Conservation (phyloP, 2,888 invertebrate genomes). For the Volucella inanis region DNA sequence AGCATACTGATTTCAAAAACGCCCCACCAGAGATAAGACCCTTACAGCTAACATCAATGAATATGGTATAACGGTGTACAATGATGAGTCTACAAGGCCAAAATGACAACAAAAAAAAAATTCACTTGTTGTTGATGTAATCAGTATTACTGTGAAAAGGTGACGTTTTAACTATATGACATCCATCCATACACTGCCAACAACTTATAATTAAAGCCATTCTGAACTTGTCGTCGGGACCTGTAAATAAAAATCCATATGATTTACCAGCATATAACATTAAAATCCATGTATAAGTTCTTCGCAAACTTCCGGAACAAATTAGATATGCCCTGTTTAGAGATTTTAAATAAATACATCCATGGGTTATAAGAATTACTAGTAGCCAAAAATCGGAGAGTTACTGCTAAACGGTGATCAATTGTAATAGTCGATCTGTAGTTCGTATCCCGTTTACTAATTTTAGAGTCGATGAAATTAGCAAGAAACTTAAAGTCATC, state of each 20-base stretch:
- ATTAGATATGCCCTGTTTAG: neutral
- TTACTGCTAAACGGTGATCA: neutral
- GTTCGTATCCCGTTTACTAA: slow-evolving; percentile 14
- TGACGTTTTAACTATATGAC: slow-evolving; percentile 1
- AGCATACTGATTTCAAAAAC: slow-evolving; percentile 23
- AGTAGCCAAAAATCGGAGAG: slow-evolving; percentile 4
- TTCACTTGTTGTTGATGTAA: slow-evolving; percentile 13
- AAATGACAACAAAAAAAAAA: slow-evolving; percentile 18
- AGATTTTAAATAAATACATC: neutral
- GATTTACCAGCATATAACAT: neutral
- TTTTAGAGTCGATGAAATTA: neutral
- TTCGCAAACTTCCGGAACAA: neutral
- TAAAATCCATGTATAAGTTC: neutral
- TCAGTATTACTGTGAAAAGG: slow-evolving; percentile 8
- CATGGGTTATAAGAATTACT: neutral
- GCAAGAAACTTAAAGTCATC: neutral
- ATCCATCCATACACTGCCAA: no score
- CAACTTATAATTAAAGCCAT: neutral
- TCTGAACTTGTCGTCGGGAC: slow-evolving; percentile 25
- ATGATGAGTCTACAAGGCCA: slow-evolving; percentile 18
- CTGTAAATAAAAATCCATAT: slow-evolving; percentile 7
- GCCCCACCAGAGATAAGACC: slow-evolving; percentile 41
- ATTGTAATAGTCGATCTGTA: neutral
- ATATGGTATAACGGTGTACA: slow-evolving; percentile 28
- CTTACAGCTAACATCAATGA: slow-evolving; percentile 41